Percentiles rank a stretch among this genome's conserved stretches.
Evolutionary conservation across 2,888 invertebrate genomes (phyloP).

Genomic region (Agrochola lychnidis): DNA sequence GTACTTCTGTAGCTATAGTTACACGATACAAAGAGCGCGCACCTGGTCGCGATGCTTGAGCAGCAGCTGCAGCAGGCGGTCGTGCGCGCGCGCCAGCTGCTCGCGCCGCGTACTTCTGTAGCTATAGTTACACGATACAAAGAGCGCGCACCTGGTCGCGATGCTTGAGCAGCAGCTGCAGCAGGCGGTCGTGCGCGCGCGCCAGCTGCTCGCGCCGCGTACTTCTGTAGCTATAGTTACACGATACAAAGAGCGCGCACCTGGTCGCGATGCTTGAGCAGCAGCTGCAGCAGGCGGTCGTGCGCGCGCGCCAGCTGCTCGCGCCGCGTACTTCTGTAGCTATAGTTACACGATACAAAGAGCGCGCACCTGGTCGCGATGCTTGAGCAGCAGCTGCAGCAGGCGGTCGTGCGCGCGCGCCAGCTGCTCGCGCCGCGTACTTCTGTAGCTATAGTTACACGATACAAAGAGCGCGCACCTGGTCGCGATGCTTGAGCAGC

Average conservation of each 20-base stretch:
- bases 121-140: too few species aligned
- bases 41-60: slow-evolving; percentile 85
- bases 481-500: slow-evolving; percentile 85
- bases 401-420: slow-evolving; percentile 95
- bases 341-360: too few species aligned
- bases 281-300: slow-evolving; percentile 93
- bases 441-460: not conserved
- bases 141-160: slow-evolving; percentile 79
- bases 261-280: slow-evolving; percentile 85
- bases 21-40: not conserved
- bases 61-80: slow-evolving; percentile 93
- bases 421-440: slow-evolving; percentile 93
- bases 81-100: slow-evolving; percentile 94
- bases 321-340: slow-evolving; percentile 94
- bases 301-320: slow-evolving; percentile 95
- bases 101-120: slow-evolving; percentile 94
- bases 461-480: slow-evolving; percentile 69
- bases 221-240: slow-evolving; percentile 91
- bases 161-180: slow-evolving; percentile 90
- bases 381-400: slow-evolving; percentile 90
- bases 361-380: slow-evolving; percentile 80
- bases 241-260: slow-evolving; percentile 59
- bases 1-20: slow-evolving; percentile 92
- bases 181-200: slow-evolving; percentile 94
- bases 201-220: slow-evolving; percentile 95